Evolutionary conservation across 2,113 vertebrate genomes (phyloP), one percentile per base, ranked within the genome.

Genomic region (Tor tambroides): DNA sequence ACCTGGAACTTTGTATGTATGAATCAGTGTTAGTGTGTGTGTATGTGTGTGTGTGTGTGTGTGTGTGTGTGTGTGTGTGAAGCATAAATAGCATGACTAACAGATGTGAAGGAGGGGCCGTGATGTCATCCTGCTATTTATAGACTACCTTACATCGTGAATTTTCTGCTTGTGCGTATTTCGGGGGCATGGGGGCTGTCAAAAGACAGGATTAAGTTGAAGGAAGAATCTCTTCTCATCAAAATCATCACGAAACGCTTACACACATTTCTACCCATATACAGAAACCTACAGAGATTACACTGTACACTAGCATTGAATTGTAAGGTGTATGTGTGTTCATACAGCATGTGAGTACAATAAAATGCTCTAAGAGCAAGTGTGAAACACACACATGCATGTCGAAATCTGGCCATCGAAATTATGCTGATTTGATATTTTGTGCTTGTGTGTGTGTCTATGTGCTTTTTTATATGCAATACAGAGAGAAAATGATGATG

Each of bases 101-200:
- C 85, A 89, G 85, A 87, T 89, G 77, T 61, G 59, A 69, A 76
- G 77, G 46, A 61, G 85, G 69, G 54, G 59, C 59, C 38, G 32
- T 81, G 71, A 87, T 63, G 69, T 87, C 88, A 89, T 32, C 65
- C 26, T 21, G 21, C 85, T 87, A 85, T 81, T 85, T 85, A 85
- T 87, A 89, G 85, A 63, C 46, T 61, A 56, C 65, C 82, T 87
- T 84, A 77, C 76, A 81, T 77, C 12, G 59, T 35, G 79, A 75
- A 67, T 79, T 81, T 63, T 69, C 30, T 30, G 56, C 14, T 21
- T 49, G 19, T 23, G 46, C 59, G 30, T 77, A 59, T 28, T 11
- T 38, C 14, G 19, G 28, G 28, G 26, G 43, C 12, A 28, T 14
- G 46, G 41, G 14, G 28, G 17, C 19, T 80, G 11, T 80, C 59